Evolutionary conservation across 2,113 vertebrate genomes (phyloP), one percentile per base, ranked within the genome.

Genomic region (Onychostoma macrolepis): DNA sequence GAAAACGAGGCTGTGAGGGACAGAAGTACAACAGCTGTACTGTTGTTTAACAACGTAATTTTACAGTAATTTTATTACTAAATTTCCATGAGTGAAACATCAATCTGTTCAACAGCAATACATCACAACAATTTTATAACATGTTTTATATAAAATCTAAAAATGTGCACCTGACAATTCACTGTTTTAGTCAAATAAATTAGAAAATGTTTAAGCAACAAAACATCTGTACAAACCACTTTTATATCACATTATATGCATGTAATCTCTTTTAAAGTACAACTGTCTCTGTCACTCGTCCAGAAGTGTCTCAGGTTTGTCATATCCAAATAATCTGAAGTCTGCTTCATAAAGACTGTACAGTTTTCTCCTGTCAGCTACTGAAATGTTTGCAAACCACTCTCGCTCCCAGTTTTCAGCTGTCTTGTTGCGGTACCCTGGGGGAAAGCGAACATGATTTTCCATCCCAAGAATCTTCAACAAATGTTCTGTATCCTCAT

Each of bases 301-400:
- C 15, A 97, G 93, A 28, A 97, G 91, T 41, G 94, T 92, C 80
- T 97, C 96, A 0, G 97, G 97, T 90, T 96, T 96, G 38, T 97
- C 95, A 74, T 99, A 99, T 13, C 97, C 98, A 78, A 99, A 99
- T 85, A 99, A 94, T 84, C 96, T 93, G 85, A 98, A 99, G 88
- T 99, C 98, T 0, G 97, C 95, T 85, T 97, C 94, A 0, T 98
- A 99, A 41, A 99, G 93, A 79, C 96, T 94, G 90, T 98, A 99
- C 4, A 99, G 95, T 90, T 97, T 94, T 90, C 90, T 96, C 89
- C 96, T 94, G 95, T 95, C 96, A 65, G 92, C 90, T 72, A 94
- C 21, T 0, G 98, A 96, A 87, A 98, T 96, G 87, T 95, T 93
- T 75, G 94, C 90, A 84, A 98, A 99, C 97, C 97, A 99, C 90